phyloP scores from a whole-genome alignment of 2,888 invertebrate species.

The Chromoteleia sp. region DNA sequence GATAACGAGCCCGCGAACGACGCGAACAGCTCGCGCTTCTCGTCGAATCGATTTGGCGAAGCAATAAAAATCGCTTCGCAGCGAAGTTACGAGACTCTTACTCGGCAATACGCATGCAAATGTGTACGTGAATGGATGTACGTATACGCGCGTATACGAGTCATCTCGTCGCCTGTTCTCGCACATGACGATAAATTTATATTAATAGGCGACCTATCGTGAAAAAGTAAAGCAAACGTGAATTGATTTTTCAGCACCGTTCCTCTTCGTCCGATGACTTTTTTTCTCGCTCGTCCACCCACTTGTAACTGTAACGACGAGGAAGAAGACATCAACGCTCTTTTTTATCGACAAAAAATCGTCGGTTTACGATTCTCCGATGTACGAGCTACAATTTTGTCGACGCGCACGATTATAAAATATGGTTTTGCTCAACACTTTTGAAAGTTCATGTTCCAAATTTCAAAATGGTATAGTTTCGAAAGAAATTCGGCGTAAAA shows the following conservation, averaged over 20 bases:
- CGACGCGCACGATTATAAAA: constrained; percentile 38
- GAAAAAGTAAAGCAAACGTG: constrained; percentile 32
- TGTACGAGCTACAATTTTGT: constrained; percentile 22
- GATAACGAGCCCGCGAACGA: constrained; percentile 44
- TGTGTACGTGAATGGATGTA: background rate
- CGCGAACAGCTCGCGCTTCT: constrained; percentile 36
- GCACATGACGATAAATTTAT: constrained; percentile 44
- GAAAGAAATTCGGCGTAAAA: constrained; percentile 8
- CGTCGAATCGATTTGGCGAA: constrained; percentile 47
- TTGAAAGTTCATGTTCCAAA: constrained; percentile 44
- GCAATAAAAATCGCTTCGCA: constrained; percentile 39
- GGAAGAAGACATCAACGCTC: constrained; percentile 38
- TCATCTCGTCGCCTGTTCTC: constrained; percentile 15
- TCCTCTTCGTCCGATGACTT: background rate
- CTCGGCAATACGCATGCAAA: constrained; percentile 16
- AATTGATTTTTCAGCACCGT: constrained; percentile 22
- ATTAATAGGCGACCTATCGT: constrained; percentile 48
- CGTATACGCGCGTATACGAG: constrained; percentile 1
- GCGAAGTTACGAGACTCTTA: background rate
- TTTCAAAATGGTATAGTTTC: constrained; percentile 43
- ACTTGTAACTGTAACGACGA: constrained; percentile 15
- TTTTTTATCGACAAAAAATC: constrained; percentile 23
- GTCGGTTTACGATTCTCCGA: constrained; percentile 23
- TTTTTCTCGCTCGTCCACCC: constrained; percentile 26
- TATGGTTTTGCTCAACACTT: constrained; percentile 39